phyloP scores from a whole-genome alignment of 2,797 vertebrate species.

The Heteromormyrus szaboi region DNA sequence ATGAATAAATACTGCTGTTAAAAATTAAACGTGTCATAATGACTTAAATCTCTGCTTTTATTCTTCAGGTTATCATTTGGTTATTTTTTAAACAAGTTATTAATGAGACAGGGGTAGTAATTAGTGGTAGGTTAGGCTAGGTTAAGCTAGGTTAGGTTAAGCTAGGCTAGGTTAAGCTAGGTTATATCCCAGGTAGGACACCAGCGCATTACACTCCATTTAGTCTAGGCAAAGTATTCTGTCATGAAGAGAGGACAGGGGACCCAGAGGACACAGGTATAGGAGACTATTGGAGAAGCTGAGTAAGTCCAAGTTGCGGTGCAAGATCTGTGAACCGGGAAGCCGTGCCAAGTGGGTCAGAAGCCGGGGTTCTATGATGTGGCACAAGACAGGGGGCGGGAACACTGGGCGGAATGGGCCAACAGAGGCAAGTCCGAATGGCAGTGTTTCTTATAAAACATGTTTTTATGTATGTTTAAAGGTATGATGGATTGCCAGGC shows the following conservation, averaged over 20 bases:
- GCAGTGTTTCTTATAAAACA: background rate
- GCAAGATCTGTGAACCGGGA: no score
- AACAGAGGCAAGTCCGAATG: background rate
- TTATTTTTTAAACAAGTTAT: background rate
- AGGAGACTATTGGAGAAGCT: no score
- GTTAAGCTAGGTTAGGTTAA: background rate
- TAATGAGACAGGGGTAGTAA: background rate
- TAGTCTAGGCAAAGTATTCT: no score
- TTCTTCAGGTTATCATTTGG: background rate
- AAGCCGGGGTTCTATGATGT: no score
- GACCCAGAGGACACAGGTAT: no score
- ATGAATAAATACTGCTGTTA: background rate
- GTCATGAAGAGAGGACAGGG: no score
- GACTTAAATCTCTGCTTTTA: background rate
- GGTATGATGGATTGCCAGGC: background rate
- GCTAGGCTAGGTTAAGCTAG: background rate
- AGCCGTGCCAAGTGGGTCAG: no score
- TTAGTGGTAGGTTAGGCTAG: background rate
- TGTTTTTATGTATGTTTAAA: background rate
- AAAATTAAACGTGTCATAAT: background rate
- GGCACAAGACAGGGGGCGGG: no score
- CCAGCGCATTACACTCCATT: background rate
- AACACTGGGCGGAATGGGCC: no score
- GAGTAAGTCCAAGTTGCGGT: no score
- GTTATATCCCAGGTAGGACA: background rate